Base-by-base conservation (phyloP, 2,888 invertebrate species). In the Drosophila borborema region DNA sequence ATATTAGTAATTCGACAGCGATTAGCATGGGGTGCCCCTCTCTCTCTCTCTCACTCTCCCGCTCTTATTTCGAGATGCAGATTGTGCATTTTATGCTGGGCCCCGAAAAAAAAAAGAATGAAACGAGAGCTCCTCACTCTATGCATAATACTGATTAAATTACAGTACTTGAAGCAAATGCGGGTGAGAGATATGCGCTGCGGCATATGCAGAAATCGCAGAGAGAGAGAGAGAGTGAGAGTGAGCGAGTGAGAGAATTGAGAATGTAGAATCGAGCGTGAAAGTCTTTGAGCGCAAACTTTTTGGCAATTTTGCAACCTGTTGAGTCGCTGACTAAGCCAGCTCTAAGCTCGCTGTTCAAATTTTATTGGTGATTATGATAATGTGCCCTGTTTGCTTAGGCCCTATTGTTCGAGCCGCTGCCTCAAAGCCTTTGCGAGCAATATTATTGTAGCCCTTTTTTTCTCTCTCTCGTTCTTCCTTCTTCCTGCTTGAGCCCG, bases 341-440 rank as follows among this genome's bases (percentile, higher is more conserved):
- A 36, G 36, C 53, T 8, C 53, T 8, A 14, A 36, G 36, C 9
- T 7, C 6, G 36, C 5, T 43, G 36, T 64, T 63, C 68, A 69
- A 61, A 64, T 89, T 86, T 90, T 86, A 86, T 86, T 90, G 91
- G 90, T 86, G 86, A 86, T 86, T 86, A 86, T 90, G 86, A 90
- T 90, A 86, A 86, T 86, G 61, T 85, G 63, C 71, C 65, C 49
- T 61, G 70, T 77, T 73, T 78, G 72, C 73, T 62, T 56, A 65
- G 77, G 74, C 68, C 62, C 62, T 68, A 90, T 86, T 86, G 84
- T 81, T 65, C 55, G 62, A 54, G 18, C 18, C 10, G 43, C 18
- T 43, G 45, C 45, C 1, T 20, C 12, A 31, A 3, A 28, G 28
- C n/a, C 31, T 31, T 18, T 60, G 49, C 34, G n/a, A n/a, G 18